A percentile compares a stretch with the other conserved stretches of the same genome.
Conservation (phyloP, 2,113 vertebrate species). For the Peucedramus taeniatus region DNA sequence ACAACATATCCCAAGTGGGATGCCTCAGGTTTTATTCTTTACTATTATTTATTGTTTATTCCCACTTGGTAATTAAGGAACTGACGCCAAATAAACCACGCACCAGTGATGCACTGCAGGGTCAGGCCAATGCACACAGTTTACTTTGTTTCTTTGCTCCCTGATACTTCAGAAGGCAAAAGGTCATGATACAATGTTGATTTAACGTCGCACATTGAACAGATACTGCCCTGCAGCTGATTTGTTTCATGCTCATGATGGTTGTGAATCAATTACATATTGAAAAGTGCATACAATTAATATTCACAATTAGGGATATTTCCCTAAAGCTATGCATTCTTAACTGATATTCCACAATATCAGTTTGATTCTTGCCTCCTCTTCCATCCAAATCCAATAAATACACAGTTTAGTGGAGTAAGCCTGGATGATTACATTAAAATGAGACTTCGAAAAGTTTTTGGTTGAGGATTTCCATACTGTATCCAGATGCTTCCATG, state of each 20-base stretch:
- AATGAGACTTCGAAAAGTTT: background rate
- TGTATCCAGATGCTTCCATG: background rate
- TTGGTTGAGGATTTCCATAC: background rate
- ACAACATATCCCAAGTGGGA: background rate
- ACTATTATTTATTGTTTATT: background rate
- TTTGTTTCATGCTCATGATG: background rate
- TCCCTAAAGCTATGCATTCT: background rate
- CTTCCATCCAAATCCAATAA: background rate
- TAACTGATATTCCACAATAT: background rate
- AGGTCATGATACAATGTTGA: background rate
- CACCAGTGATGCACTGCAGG: fast-evolving
- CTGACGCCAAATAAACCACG: background rate
- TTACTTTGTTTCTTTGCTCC: background rate
- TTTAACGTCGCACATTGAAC: background rate
- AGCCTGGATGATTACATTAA: background rate
- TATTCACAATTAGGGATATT: background rate
- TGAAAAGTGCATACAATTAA: background rate
- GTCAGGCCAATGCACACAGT: too few species aligned
- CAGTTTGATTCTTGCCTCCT: background rate
- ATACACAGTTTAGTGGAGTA: background rate
- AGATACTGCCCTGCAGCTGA: background rate
- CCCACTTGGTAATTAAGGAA: background rate
- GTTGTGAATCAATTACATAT: background rate
- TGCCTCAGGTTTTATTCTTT: background rate
- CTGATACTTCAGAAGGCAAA: background rate